These are phyloP conservation scores for Cynopterus brachyotis DNA, from an alignment of 2,113 vertebrate genomes.

Conservation along the genomic window DNA sequence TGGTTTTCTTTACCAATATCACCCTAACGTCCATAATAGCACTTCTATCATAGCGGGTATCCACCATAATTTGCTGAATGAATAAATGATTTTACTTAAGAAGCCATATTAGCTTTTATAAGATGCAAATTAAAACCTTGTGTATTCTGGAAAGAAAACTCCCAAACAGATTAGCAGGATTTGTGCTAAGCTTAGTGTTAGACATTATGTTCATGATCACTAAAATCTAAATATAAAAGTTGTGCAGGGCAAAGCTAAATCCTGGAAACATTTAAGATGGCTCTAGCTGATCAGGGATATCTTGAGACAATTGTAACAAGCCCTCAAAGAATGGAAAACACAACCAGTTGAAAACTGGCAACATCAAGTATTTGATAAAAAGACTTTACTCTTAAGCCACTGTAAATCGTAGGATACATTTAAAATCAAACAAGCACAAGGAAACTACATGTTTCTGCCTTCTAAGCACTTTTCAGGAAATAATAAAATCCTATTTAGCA, in stretches of 20 bases:
- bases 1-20: background rate
- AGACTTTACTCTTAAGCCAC: constrained; percentile 59
- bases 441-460: constrained; percentile 68
- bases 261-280: background rate
- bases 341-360: constrained; percentile 28
- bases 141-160: constrained; percentile 9
- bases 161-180: background rate
- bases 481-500: constrained; percentile 73
- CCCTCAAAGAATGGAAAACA: constrained; percentile 28
- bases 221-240: background rate
- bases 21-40: background rate
- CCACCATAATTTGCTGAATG: background rate
- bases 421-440: constrained; percentile 62
- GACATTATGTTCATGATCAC: background rate
- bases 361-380: constrained; percentile 54
- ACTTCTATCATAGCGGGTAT: background rate
- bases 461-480: constrained; percentile 78
- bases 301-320: background rate
- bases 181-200: background rate
- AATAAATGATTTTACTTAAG: background rate
- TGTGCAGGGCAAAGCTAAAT: background rate
- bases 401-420: constrained; percentile 51
- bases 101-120: background rate
- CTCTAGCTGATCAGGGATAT: background rate
- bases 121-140: background rate